Evolutionary conservation across 2,888 invertebrate genomes (phyloP).

Genomic region (Danaus chrysippus): DNA sequence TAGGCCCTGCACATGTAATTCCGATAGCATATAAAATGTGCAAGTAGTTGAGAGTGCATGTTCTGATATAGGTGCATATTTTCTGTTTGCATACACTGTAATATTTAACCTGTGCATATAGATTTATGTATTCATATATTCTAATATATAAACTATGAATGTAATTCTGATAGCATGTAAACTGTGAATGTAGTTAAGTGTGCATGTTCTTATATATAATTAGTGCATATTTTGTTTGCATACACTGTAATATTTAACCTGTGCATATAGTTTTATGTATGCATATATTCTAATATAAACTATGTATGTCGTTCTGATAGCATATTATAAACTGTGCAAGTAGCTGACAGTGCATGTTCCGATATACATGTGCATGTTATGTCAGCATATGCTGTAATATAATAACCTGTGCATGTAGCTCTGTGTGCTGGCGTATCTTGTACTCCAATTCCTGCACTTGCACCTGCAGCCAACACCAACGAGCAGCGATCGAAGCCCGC

Average conservation of each 20-base stretch:
- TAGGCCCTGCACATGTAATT: too few relatives aligned
- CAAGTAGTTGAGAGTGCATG: too few relatives aligned
- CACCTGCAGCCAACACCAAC: conserved; percentile 96
- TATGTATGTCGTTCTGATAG: too few relatives aligned
- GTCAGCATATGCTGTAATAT: background rate
- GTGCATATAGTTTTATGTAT: background rate
- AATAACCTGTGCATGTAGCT: conserved; percentile 83
- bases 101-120: background rate
- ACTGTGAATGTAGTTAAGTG: too few relatives aligned
- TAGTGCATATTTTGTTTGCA: background rate
- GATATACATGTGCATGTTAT: background rate
- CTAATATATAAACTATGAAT: too few relatives aligned
- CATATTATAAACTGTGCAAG: too few relatives aligned
- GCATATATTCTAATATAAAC: too few relatives aligned
- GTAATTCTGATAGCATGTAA: too few relatives aligned
- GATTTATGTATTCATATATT: background rate
- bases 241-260: too few relatives aligned
- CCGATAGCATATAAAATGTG: too few relatives aligned
- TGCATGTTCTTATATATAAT: background rate
- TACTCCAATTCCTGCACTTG: conserved; percentile 95
- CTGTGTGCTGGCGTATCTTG: conserved; percentile 92
- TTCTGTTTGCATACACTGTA: background rate
- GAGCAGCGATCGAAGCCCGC: conserved; percentile 88
- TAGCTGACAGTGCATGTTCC: too few relatives aligned
- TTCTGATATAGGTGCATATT: background rate